Base-by-base conservation (phyloP, 2,113 vertebrate genomes). In the Dipodomys stephensi region DNA sequence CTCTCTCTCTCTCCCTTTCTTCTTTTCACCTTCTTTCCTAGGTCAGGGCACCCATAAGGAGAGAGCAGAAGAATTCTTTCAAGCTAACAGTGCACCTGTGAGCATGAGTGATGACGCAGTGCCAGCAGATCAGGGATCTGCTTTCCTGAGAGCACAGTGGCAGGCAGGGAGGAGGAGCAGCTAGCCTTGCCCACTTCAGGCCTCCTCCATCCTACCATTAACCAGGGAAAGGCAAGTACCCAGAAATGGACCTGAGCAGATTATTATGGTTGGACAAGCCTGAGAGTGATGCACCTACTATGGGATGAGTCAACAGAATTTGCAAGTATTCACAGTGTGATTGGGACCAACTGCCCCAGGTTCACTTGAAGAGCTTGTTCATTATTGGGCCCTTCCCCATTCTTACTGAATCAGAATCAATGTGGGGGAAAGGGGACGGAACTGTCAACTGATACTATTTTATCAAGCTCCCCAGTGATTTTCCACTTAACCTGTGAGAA, bases 391-490 rank as follows among this genome's bases (percentile, higher is more conserved):
- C 39, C 23, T 32, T 87, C 10, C 69, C 39, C 49, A 39, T 15
- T 77, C 39, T 32, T 62, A 44, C 0, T 28, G 35, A 85, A 32
- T 65, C 72, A 44, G 32, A 57, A 60, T 83, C 90, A 73, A 1
- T 15, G 28, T 1, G 7, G 4, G 2, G 0, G 2, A 5, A 57
- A 57, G 2, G 6, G 7, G 30, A 6, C 2, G 6, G 1, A 22
- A 57, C 57, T 72, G 22, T 60, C 23, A 27, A 7, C 22, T 74
- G 60, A 27, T 12, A 13, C 57, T 68, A 57, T 87, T 88, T 80
- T 57, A 85, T 28, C 68, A 92, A 73, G 25, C 0, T 27, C 16
- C 67, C 16, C 32, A 32, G 35, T 65, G 65, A 57, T 88, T 92
- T 93, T 90, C 30, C 64, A 35, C 71, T 18, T 86, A 35, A 92